A percentile compares a stretch with the other conserved stretches of the same genome.
Conservation (phyloP, 2,797 vertebrate species). For the Lepilemur ruficaudatus region DNA sequence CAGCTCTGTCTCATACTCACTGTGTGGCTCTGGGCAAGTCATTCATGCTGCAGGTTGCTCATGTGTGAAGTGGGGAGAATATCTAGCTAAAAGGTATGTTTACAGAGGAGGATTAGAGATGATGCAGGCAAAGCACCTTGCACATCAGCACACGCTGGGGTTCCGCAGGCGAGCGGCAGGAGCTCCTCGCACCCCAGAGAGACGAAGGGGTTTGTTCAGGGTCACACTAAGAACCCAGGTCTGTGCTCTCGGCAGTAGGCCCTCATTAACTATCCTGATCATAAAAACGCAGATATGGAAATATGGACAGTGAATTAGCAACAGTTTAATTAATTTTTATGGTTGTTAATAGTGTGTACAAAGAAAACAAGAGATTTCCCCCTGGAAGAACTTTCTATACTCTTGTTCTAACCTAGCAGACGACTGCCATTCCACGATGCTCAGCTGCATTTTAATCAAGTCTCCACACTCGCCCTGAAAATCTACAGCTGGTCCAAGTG, state of each 20-base stretch:
- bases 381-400: not conserved
- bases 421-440: not conserved
- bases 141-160: rapidly evolving
- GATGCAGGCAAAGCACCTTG: not conserved
- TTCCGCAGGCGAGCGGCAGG: not conserved
- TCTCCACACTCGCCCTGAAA: not conserved
- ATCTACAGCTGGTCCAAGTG: not conserved
- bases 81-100: not conserved
- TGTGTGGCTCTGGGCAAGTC: not conserved
- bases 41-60: not conserved
- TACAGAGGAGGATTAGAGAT: not conserved
- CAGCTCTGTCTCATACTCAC: not conserved
- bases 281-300: not conserved
- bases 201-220: not conserved
- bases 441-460: conserved; percentile 29
- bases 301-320: not conserved
- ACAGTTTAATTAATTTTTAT: conserved; percentile 15
- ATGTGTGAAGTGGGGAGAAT: not conserved
- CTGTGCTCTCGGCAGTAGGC: not conserved
- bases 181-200: not conserved
- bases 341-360: not conserved
- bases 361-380: conserved; percentile 21
- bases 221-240: not conserved
- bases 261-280: not conserved
- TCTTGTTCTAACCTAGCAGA: not conserved